phyloP scores from a whole-genome alignment of 2,113 vertebrate species.

The Melanostigma gelatinosum region DNA sequence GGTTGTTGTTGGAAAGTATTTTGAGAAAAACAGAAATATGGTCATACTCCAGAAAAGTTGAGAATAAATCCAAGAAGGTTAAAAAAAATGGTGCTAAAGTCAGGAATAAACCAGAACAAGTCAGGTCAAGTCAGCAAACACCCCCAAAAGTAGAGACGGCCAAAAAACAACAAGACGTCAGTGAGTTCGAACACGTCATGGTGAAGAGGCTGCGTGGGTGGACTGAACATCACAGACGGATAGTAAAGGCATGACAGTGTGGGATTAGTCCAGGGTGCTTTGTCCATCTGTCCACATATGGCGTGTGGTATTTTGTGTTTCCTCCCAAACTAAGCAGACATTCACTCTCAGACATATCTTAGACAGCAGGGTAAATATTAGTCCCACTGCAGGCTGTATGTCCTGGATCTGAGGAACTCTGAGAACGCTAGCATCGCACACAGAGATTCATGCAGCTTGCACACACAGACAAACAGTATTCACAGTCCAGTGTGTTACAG shows the following conservation, averaged over 20 bases:
- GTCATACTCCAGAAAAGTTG: background rate
- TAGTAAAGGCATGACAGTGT: background rate
- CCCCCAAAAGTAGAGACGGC: background rate
- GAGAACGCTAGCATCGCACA: conserved; percentile 21
- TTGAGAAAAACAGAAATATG: background rate
- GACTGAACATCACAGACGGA: background rate
- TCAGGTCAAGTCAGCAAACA: background rate
- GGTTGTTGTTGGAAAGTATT: background rate
- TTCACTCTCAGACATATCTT: conserved; percentile 42
- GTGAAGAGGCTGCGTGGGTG: background rate
- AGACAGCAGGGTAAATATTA: conserved; percentile 62
- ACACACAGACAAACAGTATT: background rate
- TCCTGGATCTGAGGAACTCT: conserved; percentile 37
- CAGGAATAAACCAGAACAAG: background rate
- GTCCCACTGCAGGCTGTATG: conserved; percentile 35
- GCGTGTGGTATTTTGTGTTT: conserved; percentile 56
- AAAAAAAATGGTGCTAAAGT: background rate
- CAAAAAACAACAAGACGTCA: background rate
- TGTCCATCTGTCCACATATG: background rate
- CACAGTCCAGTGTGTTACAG: background rate
- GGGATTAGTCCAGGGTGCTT: conserved; percentile 12
- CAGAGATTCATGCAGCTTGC: background rate
- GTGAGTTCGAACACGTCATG: background rate
- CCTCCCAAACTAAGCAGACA: conserved; percentile 34
- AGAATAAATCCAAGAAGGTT: background rate